phyloP scores from a whole-genome alignment of 2,888 invertebrate species.

The Heliconius ismenius region DNA sequence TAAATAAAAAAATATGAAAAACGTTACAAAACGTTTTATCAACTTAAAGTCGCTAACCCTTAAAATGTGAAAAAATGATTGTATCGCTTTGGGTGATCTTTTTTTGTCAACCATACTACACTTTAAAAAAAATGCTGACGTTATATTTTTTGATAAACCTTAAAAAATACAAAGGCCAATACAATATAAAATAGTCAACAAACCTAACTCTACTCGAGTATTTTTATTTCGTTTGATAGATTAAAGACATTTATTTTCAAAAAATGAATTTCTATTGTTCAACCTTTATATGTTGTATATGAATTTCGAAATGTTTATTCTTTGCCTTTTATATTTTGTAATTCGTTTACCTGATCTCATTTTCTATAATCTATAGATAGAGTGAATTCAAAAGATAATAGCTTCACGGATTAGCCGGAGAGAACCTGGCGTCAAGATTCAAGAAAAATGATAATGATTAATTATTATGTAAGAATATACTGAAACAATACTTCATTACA shows the following conservation, averaged over 20 bases:
- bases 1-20: neutral
- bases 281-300: neutral
- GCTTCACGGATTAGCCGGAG: no score
- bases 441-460: no score
- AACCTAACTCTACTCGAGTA: neutral
- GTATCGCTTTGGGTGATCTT: neutral
- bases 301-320: neutral
- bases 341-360: neutral
- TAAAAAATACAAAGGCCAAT: slow-evolving; percentile 6
- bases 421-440: no score
- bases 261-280: neutral
- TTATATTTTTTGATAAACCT: slow-evolving; percentile 11
- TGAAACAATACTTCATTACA: no score
- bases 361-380: no score
- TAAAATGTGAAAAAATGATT: neutral
- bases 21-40: neutral
- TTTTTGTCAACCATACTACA: neutral
- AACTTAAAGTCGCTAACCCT: neutral
- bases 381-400: no score
- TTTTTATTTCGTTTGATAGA: neutral
- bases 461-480: neutral
- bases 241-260: neutral
- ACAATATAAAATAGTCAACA: neutral
- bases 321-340: neutral
- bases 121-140: neutral